These are phyloP conservation scores for Heliconius erato DNA, from an alignment of 2,888 invertebrate genomes.

Conservation along the genomic window DNA sequence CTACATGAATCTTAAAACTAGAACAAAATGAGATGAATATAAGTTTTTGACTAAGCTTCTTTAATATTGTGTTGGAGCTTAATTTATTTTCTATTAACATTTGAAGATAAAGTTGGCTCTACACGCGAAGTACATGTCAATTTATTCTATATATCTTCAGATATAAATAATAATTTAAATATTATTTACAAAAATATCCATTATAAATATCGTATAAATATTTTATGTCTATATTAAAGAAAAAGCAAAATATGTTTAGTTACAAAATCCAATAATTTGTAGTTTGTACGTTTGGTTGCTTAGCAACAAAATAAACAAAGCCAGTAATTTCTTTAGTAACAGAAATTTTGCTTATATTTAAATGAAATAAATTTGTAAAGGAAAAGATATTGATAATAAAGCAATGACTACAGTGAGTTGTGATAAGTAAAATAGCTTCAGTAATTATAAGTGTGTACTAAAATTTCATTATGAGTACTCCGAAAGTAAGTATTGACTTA, in stretches of 20 bases:
- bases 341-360: not conserved
- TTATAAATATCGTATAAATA: not conserved
- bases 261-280: not conserved
- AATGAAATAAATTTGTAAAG: not conserved
- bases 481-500: slow-evolving; percentile 62
- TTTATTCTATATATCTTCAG: not conserved
- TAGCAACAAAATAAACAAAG: slow-evolving; percentile 37
- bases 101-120: not conserved
- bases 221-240: not conserved
- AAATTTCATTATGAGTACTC: slow-evolving; percentile 62
- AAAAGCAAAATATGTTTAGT: not conserved
- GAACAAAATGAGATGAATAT: no score
- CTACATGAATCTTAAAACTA: no score
- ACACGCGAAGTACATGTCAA: not conserved
- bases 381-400: not conserved
- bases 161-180: not conserved
- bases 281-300: slow-evolving; percentile 31
- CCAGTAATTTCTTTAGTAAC: not conserved
- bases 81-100: no score
- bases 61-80: no score
- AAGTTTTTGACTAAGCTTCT: no score
- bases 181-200: not conserved
- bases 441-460: not conserved
- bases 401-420: not conserved
- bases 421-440: not conserved